Evolutionary conservation across 2,113 vertebrate genomes (phyloP), one percentile per base, ranked within the genome.

Genomic region (Podocnemis expansa): DNA sequence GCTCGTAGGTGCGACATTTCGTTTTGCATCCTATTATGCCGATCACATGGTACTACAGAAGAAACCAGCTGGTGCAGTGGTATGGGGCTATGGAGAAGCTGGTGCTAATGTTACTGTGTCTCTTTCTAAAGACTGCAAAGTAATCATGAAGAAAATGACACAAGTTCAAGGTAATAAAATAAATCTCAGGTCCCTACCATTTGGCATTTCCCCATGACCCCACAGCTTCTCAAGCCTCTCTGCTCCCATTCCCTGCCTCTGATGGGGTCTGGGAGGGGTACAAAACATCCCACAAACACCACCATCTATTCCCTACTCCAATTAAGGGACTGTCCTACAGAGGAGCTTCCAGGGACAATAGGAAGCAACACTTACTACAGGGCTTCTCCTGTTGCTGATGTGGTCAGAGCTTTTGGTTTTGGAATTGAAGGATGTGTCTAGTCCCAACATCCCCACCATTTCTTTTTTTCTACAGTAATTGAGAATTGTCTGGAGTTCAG

Each of bases 1-100:
- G 87, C 55, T 96, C 94, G 54, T 87, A 99, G 98, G 93, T 91
- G 79, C 29, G 10, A 38, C 1, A 13, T 96, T 99, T 29, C 13
- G 95, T 45, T 99, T 99, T 85, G 99, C 99, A 0, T 99, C 99
- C 21, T 99, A 98, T 96, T 99, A 99, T 73, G 96, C 97, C 1
- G 85, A 98, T 89, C 98, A 98, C 97, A 99, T 99, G 99, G 99
- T 99, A 82, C 94, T 99, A 78, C 99, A 99, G 98, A 98, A 97
- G 97, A 97, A 98, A 78, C 99, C 99, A 0, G 97, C 97, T 11
- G 97, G 96, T 47, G 98, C 99, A 0, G 96, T 99, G 88, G 34
- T 99, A 63, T 99, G 99, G 99, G 99, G 99, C 56, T 98, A 97
- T 1, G 99, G 98, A 3, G 45, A 85, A 8, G 80, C 92, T 0